phyloP scores from a whole-genome alignment of 2,888 invertebrate genomes.

The Lithophane leautieri region DNA sequence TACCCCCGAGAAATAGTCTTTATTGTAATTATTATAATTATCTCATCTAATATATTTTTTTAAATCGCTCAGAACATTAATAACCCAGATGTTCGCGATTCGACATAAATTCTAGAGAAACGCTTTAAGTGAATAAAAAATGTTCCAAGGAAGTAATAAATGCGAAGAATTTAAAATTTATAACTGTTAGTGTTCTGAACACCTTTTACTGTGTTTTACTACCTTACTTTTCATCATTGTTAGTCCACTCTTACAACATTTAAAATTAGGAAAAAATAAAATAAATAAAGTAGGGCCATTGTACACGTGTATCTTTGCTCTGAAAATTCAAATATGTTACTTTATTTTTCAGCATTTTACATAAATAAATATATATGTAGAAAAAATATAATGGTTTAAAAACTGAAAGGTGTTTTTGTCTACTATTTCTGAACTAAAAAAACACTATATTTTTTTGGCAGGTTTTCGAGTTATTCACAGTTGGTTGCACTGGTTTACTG shows the following conservation, averaged over 20 bases:
- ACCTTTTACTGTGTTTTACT: slow-evolving; percentile 12
- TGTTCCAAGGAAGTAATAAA: slow-evolving; percentile 55
- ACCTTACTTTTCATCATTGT: not conserved
- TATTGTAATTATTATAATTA: not conserved
- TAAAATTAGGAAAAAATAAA: too few relatives aligned
- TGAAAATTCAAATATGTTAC: not conserved
- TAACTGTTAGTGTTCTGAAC: slow-evolving; percentile 26
- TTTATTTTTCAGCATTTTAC: not conserved
- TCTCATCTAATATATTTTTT: slow-evolving; percentile 21
- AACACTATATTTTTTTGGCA: slow-evolving; percentile 37
- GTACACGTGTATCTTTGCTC: not conserved
- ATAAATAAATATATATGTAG: not conserved
- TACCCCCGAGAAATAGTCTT: not conserved
- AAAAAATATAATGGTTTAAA: not conserved
- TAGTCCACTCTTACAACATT: too few relatives aligned
- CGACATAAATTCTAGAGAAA: slow-evolving; percentile 52
- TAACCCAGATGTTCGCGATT: slow-evolving; percentile 56
- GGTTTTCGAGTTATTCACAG: slow-evolving; percentile 33
- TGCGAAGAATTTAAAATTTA: slow-evolving; percentile 51
- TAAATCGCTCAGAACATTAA: slow-evolving; percentile 42
- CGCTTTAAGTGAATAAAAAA: slow-evolving; percentile 55
- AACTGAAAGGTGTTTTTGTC: not conserved
- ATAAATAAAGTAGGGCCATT: not conserved
- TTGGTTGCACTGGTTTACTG: slow-evolving; percentile 39
- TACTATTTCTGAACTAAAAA: slow-evolving; percentile 2